Base-by-base conservation (phyloP, 2,888 invertebrate species). In the Dolichopus griseipennis region DNA sequence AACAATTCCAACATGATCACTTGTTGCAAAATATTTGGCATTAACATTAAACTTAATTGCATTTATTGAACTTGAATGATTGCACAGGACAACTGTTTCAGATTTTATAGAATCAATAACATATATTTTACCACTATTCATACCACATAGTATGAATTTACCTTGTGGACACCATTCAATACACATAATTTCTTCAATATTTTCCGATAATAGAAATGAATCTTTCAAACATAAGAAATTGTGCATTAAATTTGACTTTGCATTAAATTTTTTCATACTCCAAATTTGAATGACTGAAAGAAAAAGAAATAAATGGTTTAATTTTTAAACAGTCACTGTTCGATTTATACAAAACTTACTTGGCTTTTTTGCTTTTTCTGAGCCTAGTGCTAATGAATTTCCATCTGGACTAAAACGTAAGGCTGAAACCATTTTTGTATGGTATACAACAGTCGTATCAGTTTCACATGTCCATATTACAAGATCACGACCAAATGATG, bases 321-420 rank as follows among this genome's bases (percentile, higher is more conserved):
- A 66, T 37, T n/a, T n/a, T n/a, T n/a, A n/a, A n/a, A n/a, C n/a
- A n/a, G n/a, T n/a, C n/a, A n/a, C n/a, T n/a, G n/a, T n/a, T n/a
- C n/a, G n/a, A n/a, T 27, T 62, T 33, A 22, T 64, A 5, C 1
- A 37, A 7, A 37, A 37, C 67, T 64, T 72, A 77, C 79, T 75
- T 63, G 78, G 76, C 68, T 73, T 74, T 5, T 71, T 69, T 18
- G 64, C 67, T 21, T 76, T 73, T 37, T 73, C 74, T 65, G 76
- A 77, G n/a, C 77, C 76, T 15, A 81, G 75, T 12, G 80, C 81
- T 2, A 81, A 68, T 33, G 73, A 75, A n/a, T 72, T 70, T 3
- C 80, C 81, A 66, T 75, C 71, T 1, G 77, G 78, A 20, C 78
- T 78, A 69, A 75, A 81, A 21, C 76, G 76, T 1, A 81, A 68